Evolutionary conservation across 2,113 vertebrate species (phyloP).

Genomic region (Ictalurus punctatus): DNA sequence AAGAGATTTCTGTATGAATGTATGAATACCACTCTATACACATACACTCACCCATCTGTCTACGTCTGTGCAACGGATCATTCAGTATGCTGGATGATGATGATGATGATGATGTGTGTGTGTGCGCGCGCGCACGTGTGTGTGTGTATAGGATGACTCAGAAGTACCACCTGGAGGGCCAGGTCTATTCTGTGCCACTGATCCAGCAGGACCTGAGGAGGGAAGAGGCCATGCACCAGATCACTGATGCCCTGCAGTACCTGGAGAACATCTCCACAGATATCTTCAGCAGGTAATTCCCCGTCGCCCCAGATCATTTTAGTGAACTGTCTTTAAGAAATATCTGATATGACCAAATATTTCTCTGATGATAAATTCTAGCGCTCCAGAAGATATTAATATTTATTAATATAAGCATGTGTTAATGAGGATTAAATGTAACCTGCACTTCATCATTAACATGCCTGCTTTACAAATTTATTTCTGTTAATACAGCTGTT

Average conservation of each 20-base stretch:
- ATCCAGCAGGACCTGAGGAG: slow-evolving; percentile 90
- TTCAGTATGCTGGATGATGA: background rate
- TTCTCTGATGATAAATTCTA: accelerated
- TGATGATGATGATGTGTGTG: background rate
- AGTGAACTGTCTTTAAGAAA: background rate
- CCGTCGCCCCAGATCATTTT: too few species aligned
- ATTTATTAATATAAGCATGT: background rate
- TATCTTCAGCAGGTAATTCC: slow-evolving; percentile 87
- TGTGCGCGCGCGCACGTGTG: background rate
- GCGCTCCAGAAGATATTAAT: background rate
- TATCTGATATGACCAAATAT: too few species aligned
- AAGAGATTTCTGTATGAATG: too few species aligned
- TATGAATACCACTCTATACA: too few species aligned
- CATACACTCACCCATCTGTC: too few species aligned
- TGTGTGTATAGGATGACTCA: slow-evolving; percentile 75
- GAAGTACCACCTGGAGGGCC: slow-evolving; percentile 82
- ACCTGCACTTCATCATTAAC: background rate
- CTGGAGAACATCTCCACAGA: slow-evolving; percentile 88
- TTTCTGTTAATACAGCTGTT: background rate
- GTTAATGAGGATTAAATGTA: background rate
- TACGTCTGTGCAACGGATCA: too few species aligned
- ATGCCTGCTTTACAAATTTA: background rate
- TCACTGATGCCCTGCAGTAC: slow-evolving; percentile 85
- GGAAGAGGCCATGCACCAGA: slow-evolving; percentile 92
- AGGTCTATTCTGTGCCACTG: slow-evolving; percentile 86